Conservation (phyloP, 2,888 invertebrate genomes). For the Parnassius apollo region DNA sequence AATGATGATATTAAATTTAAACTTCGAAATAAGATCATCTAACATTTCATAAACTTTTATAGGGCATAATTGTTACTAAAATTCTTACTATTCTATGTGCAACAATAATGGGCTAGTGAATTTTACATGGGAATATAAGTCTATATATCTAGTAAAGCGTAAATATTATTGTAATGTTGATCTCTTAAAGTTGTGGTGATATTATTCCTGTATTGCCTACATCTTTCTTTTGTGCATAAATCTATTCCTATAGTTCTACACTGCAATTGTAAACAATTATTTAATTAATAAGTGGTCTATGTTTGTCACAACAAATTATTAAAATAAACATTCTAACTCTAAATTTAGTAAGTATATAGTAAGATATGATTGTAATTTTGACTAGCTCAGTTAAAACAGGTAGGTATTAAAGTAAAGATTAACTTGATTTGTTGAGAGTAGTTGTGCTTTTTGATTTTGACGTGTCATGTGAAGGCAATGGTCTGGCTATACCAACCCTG, state of each 20-base stretch:
- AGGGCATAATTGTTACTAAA: background rate
- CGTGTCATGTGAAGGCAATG: conserved; percentile 80
- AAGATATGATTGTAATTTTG: conserved; percentile 69
- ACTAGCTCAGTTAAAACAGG: conserved; percentile 60
- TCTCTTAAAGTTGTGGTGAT: conserved; percentile 34
- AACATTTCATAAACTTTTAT: background rate
- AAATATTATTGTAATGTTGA: conserved; percentile 68
- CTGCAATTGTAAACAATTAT: background rate
- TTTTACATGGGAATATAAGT: conserved; percentile 41
- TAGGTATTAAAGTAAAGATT: conserved; percentile 48
- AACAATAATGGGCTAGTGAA: conserved; percentile 33
- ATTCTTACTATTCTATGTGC: conserved; percentile 8
- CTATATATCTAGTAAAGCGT: conserved; percentile 70
- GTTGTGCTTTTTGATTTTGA: conserved; percentile 68
- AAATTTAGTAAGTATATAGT: conserved; percentile 37
- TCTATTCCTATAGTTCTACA: conserved; percentile 3
- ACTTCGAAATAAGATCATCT: background rate
- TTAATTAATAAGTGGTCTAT: too few relatives aligned
- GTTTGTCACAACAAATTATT: too few relatives aligned
- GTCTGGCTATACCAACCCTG: conserved; percentile 94
- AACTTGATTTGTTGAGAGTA: conserved; percentile 67
- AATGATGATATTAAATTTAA: background rate
- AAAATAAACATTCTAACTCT: too few relatives aligned
- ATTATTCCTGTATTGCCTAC: conserved; percentile 13
- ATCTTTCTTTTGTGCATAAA: conserved; percentile 4